Conservation (phyloP, 1,140 invertebrate genomes). For the Zophobas morio region DNA sequence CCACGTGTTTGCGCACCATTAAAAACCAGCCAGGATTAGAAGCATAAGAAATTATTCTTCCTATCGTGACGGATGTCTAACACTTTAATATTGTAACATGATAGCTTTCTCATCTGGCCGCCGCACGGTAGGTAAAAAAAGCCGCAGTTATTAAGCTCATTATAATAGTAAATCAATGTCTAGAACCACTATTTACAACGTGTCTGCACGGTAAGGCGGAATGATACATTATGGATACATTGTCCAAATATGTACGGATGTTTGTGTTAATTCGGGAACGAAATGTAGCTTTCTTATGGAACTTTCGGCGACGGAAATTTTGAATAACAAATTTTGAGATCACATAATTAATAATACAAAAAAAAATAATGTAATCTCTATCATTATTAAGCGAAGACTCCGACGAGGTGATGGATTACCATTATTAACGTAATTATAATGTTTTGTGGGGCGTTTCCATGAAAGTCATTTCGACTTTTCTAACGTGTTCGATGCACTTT, state of each 20-base stretch:
- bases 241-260: not conserved
- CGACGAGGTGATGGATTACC: too few species aligned
- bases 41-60: constrained; percentile 14
- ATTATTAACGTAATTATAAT: too few species aligned
- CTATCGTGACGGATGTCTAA: constrained; percentile 11
- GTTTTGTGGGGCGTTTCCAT: too few species aligned
- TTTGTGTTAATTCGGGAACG: too few species aligned
- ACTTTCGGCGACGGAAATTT: too few species aligned
- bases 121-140: not conserved
- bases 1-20: constrained; percentile 15
- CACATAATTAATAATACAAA: too few species aligned
- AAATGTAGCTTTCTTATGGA: too few species aligned
- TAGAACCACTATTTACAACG: constrained; percentile 1
- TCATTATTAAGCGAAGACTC: too few species aligned
- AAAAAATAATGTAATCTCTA: too few species aligned
- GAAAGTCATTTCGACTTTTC: too few species aligned
- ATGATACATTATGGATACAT: constrained; percentile 4
- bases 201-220: not conserved
- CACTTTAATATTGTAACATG: constrained; percentile 14
- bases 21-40: constrained; percentile 1
- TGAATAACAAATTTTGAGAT: too few species aligned
- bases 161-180: constrained; percentile 8
- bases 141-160: constrained; percentile 1
- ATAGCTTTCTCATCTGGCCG: constrained; percentile 13
- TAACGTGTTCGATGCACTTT: too few species aligned